Evolutionary conservation across 2,888 invertebrate species (phyloP).

Genomic region (Myopa tessellatipennis): DNA sequence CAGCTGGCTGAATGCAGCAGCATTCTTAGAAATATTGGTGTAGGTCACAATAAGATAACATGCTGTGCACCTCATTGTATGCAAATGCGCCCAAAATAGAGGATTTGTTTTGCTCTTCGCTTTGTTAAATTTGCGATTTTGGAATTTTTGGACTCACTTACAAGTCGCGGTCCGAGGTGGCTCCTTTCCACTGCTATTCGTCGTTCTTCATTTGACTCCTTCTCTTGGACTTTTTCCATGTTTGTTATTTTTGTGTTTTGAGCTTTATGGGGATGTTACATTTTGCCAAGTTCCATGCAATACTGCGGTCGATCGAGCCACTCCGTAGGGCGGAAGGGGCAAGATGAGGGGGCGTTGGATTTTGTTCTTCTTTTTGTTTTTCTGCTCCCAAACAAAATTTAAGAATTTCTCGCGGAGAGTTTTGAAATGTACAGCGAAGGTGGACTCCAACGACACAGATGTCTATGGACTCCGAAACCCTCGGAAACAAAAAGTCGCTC

Average conservation of each 20-base stretch:
- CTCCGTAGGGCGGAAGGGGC: no score
- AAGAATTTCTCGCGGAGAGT: background rate
- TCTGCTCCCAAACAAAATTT: background rate
- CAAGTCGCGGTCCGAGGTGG: background rate
- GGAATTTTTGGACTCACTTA: constrained; percentile 54
- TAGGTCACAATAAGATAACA: constrained; percentile 69
- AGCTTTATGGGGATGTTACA: constrained; percentile 7
- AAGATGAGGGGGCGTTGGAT: background rate
- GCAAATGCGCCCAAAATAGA: constrained; percentile 61
- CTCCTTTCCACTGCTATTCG: background rate
- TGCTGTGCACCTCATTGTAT: constrained; percentile 69
- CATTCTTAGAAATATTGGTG: constrained; percentile 69
- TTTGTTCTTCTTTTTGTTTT: background rate
- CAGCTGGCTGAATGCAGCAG: constrained; percentile 42
- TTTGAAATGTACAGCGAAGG: constrained; percentile 3
- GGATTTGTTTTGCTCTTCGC: constrained; percentile 43
- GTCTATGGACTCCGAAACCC: background rate
- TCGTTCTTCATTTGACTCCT: background rate
- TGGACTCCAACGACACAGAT: background rate
- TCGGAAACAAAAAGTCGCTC: constrained; percentile 29
- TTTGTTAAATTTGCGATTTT: constrained; percentile 62
- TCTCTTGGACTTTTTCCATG: constrained; percentile 27
- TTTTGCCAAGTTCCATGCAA: background rate
- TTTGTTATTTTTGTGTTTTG: constrained; percentile 36
- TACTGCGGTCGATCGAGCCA: background rate